Percentiles rank a stretch among this genome's conserved stretches.
Conservation (phyloP, 2,113 vertebrate species). For the Otolemur garnettii region DNA sequence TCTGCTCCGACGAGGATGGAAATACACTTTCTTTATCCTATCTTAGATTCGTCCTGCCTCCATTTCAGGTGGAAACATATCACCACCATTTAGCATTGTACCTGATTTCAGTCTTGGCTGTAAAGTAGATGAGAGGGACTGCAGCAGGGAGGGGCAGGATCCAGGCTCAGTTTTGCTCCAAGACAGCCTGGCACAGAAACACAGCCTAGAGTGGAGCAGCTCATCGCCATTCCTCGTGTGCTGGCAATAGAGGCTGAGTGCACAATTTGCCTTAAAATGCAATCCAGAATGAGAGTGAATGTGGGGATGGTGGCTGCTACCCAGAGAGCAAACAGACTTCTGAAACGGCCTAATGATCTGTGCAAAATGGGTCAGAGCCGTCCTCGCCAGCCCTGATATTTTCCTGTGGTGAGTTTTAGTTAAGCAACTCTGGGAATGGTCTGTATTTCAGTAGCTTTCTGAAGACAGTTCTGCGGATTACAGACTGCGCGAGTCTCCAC, state of each 20-base stretch:
- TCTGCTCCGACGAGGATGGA: not conserved
- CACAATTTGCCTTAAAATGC: constrained; percentile 64
- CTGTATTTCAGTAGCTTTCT: not conserved
- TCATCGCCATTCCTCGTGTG: constrained; percentile 27
- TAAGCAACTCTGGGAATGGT: not conserved
- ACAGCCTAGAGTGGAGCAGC: not conserved
- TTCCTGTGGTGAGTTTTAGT: constrained; percentile 42
- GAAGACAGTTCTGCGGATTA: not conserved
- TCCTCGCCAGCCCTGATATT: not conserved
- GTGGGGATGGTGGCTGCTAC: constrained; percentile 47
- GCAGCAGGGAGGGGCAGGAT: not conserved
- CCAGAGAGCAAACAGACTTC: constrained; percentile 63
- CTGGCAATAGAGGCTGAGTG: not conserved
- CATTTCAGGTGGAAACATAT: not conserved
- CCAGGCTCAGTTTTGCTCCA: not conserved
- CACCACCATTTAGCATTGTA: not conserved
- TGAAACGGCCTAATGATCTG: constrained; percentile 65
- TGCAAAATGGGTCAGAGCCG: constrained; percentile 44
- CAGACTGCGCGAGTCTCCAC: not conserved
- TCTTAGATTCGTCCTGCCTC: not conserved
- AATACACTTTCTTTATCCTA: not conserved
- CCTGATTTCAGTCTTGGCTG: not conserved
- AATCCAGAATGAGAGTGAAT: not conserved
- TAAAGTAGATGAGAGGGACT: not conserved
- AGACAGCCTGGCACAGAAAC: not conserved